Base-by-base conservation (phyloP, 2,888 invertebrate genomes). In the Phragmatobia fuliginosa region DNA sequence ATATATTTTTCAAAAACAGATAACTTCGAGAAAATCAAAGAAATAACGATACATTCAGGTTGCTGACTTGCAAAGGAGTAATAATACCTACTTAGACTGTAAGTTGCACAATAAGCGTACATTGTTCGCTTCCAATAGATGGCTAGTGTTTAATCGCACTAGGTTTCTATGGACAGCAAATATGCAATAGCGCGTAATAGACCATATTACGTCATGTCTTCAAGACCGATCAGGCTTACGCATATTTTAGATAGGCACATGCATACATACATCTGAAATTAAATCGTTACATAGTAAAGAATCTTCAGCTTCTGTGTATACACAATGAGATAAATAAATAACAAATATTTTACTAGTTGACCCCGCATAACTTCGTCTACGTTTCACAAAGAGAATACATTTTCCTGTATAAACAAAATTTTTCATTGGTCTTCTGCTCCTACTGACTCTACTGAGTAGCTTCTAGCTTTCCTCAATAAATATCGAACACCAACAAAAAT, bases 171-270 rank as follows among this genome's bases (percentile, higher is more conserved):
- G 83, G 84, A 72, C 85, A 86, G 86, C 86, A 88, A 89, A 90
- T 90, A 89, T 89, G 88, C 89, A 88, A 78, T 76, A 80, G 85
- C 85, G 87, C 91, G 90, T 89, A 89, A 89, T 91, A 89, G 85
- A 86, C 85, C 70, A 81, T 71, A 86, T 92, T 91, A 91, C 92
- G 92, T 93, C 92, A 93, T 90, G 71, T 80, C 75, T 80, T 76
- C 78, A 82, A 76, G 76, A 72, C 77, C 76, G 66, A 74, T 78
- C 73, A 65, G 67, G 66, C 63, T 69, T 67, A 74, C 73, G 52
- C 62, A 65, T 71, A 56, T 33, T 64, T 33, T 61, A 61, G 60
- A 14, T 36, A n/a, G 38, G 18, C 36, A 73, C 72, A 71, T 79
- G 36, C 32, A n/a, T 33, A 32, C 25, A 7, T 52, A 72, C 71